These are phyloP conservation scores for Indri indri DNA, from an alignment of 2,113 vertebrate species.

Conservation along the genomic window DNA sequence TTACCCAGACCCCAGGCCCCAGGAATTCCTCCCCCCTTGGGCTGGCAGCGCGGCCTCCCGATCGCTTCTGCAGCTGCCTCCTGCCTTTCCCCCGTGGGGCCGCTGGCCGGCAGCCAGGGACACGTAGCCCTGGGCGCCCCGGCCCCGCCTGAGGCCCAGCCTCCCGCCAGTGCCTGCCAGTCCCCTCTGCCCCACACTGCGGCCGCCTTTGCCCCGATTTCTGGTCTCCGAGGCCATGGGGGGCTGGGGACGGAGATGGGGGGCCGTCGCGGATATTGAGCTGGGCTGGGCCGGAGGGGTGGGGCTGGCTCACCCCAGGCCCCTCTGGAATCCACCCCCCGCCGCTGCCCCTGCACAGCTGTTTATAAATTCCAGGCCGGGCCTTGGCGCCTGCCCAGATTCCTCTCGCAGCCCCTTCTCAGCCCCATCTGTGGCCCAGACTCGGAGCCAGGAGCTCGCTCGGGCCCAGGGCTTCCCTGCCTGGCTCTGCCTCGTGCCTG, in stretches of 20 bases:
- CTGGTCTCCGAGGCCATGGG: not conserved
- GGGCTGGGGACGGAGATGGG: not conserved
- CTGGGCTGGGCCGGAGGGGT: not conserved
- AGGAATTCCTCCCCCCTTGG: not conserved
- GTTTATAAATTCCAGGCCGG: conserved; percentile 74
- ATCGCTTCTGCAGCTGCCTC: not conserved
- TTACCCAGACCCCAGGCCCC: not conserved
- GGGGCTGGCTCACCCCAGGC: not conserved
- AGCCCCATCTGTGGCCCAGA: conserved; percentile 42
- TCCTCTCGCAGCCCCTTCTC: not conserved
- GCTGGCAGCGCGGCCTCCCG: not conserved
- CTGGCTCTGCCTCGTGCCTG: fast-evolving
- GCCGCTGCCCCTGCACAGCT: conserved; percentile 57
- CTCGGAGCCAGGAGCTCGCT: not conserved
- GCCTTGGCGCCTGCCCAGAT: conserved; percentile 56
- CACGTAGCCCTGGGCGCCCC: not conserved
- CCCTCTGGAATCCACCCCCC: conserved; percentile 57
- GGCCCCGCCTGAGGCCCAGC: not conserved
- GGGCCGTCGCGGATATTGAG: not conserved
- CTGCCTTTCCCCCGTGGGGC: conserved; percentile 30
- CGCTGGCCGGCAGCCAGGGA: conserved; percentile 61
- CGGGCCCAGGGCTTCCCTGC: not conserved
- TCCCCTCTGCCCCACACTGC: conserved; percentile 53
- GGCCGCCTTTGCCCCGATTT: conserved; percentile 34
- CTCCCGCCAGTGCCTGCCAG: not conserved